Percentiles rank a stretch among this genome's conserved stretches.
These are phyloP conservation scores for Diachasma alloeum DNA, from an alignment of 1,140 invertebrate genomes.

Conservation along the genomic window DNA sequence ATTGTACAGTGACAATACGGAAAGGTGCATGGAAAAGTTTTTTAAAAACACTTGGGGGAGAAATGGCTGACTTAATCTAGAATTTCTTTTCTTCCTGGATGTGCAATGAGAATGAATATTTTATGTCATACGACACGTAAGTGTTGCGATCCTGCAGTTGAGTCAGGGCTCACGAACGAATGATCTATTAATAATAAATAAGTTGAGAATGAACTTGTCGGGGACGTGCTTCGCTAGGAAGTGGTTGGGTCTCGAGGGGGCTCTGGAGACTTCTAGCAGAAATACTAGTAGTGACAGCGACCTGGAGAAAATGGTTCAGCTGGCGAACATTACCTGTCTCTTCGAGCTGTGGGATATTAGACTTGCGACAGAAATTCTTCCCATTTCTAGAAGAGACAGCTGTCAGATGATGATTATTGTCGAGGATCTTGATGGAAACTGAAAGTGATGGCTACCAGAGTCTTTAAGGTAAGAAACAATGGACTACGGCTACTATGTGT, in stretches of 20 bases:
- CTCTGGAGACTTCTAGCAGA: neutral
- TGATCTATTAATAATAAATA: neutral
- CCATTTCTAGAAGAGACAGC: too few relatives aligned
- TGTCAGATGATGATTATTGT: too few relatives aligned
- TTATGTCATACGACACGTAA: neutral
- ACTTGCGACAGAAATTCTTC: too few relatives aligned
- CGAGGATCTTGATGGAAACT: too few relatives aligned
- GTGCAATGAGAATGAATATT: neutral
- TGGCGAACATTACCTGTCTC: too few relatives aligned
- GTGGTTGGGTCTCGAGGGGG: neutral
- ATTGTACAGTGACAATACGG: neutral
- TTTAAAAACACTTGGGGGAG: too few relatives aligned
- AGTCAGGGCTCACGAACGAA: neutral
- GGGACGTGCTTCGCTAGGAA: neutral
- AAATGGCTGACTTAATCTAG: neutral
- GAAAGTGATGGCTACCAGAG: too few relatives aligned
- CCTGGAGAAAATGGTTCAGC: neutral
- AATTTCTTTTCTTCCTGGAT: neutral
- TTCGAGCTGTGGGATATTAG: too few relatives aligned
- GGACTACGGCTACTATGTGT: too few relatives aligned
- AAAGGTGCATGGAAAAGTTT: neutral
- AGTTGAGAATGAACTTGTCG: neutral
- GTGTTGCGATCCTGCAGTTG: neutral
- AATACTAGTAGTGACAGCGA: neutral
- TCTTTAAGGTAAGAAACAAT: too few relatives aligned